These are phyloP conservation scores for Pinna nobilis DNA, from an alignment of 1,140 invertebrate genomes.

Conservation along the genomic window DNA sequence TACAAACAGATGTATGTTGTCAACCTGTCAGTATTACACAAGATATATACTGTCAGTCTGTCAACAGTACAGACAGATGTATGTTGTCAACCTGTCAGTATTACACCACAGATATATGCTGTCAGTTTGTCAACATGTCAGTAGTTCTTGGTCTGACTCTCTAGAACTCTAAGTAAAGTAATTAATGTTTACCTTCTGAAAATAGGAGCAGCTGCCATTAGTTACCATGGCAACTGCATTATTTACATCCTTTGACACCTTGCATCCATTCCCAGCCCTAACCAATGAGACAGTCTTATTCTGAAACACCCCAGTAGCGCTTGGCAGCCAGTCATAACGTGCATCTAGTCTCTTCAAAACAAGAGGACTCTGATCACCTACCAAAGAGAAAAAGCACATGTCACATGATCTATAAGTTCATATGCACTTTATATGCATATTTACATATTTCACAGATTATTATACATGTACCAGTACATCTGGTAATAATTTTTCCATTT, in stretches of 20 bases:
- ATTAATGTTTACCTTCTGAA: constrained; percentile 47
- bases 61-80: not conserved
- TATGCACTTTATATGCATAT: not conserved
- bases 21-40: too few relatives aligned
- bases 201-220: constrained; percentile 45
- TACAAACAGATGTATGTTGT: too few relatives aligned
- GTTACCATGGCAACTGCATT: constrained; percentile 47
- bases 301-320: constrained; percentile 37
- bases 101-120: not conserved
- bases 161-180: too few relatives aligned
- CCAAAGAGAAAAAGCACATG: not conserved
- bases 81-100: too few relatives aligned
- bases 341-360: constrained; percentile 56
- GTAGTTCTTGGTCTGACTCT: too few relatives aligned
- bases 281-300: constrained; percentile 42
- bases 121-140: too few relatives aligned
- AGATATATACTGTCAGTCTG: constrained; percentile 10
- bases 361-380: constrained; percentile 33
- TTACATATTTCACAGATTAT: too few relatives aligned
- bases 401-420: not conserved
- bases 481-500: too few relatives aligned
- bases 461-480: too few relatives aligned
- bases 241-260: constrained; percentile 25
- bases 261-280: constrained; percentile 46
- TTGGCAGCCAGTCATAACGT: constrained; percentile 60